phyloP scores from a whole-genome alignment of 2,888 invertebrate species.

The Eupeodes luniger region DNA sequence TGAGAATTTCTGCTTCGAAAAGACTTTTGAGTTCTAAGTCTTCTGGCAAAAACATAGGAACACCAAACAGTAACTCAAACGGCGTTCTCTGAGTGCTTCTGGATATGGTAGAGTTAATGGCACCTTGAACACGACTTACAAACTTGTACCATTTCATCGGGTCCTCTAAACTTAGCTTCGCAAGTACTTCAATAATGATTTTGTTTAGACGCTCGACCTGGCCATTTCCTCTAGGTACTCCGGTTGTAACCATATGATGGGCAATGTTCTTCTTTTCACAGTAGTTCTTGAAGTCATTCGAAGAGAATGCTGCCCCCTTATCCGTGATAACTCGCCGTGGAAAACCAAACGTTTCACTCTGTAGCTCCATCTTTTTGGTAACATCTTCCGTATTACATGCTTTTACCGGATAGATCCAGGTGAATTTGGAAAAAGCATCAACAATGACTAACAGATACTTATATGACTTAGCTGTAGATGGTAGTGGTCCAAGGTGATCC shows the following conservation, averaged over 20 bases:
- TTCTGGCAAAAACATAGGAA: conserved; percentile 54
- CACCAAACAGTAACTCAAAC: conserved; percentile 49
- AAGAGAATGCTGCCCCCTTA: neutral
- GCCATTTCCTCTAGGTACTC: conserved; percentile 18
- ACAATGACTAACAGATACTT: conserved; percentile 73
- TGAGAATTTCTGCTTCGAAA: conserved; percentile 53
- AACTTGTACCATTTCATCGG: conserved; percentile 13
- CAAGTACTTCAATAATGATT: conserved; percentile 40
- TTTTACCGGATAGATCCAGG: conserved; percentile 77
- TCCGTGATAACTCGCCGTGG: conserved; percentile 9
- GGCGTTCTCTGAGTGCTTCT: conserved; percentile 53
- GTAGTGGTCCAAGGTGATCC: conserved; percentile 44
- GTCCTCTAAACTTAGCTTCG: conserved; percentile 59
- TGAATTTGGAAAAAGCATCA: conserved; percentile 77
- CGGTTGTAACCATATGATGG: neutral
- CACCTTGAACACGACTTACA: conserved; percentile 19
- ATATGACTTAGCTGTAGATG: conserved; percentile 65
- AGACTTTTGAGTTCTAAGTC: conserved; percentile 48
- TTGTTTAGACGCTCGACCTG: conserved; percentile 53
- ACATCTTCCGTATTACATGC: conserved; percentile 7
- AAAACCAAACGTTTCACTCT: neutral
- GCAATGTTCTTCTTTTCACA: neutral
- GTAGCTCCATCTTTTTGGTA: neutral
- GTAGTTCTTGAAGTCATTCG: neutral
- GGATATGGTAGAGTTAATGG: conserved; percentile 37